Evolutionary conservation across 2,797 vertebrate genomes (phyloP).

Genomic region (Hephaestus fuliginosus): DNA sequence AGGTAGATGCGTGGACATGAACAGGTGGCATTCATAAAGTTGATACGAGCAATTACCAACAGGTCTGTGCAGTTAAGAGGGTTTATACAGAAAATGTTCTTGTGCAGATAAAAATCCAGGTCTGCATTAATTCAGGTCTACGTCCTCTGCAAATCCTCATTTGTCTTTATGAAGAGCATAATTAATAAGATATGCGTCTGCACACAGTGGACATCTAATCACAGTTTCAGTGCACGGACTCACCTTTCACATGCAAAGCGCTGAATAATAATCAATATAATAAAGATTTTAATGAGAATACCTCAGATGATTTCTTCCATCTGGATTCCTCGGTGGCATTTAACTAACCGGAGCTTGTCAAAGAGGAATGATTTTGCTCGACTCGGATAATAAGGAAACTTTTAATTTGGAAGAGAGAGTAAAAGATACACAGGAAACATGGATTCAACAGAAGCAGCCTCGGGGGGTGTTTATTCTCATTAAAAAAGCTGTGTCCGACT

Average conservation of each 20-base stretch:
- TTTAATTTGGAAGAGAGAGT: conserved; percentile 4
- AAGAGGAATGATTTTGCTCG: not conserved
- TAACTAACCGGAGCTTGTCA: not conserved
- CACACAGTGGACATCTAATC: not conserved
- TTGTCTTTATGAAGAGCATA: conserved; percentile 1
- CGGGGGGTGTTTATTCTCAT: not conserved
- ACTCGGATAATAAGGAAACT: not conserved
- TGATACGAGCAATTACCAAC: not conserved
- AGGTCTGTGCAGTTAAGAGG: not conserved
- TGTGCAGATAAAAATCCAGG: not conserved
- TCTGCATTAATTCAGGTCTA: not conserved
- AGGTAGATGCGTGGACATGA: not conserved
- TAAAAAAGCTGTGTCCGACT: too few species aligned
- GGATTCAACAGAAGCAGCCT: not conserved
- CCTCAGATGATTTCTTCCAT: not conserved
- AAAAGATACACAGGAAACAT: not conserved
- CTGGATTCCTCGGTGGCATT: not conserved
- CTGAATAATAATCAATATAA: not conserved
- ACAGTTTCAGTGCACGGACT: not conserved
- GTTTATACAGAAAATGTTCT: not conserved
- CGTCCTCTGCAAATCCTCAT: not conserved
- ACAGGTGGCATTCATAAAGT: not conserved
- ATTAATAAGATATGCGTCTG: not conserved
- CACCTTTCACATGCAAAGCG: not conserved
- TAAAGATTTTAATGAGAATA: not conserved